A percentile compares a stretch with the other conserved stretches of the same genome.
Evolutionary conservation across 2,888 invertebrate species (phyloP).

Genomic region (Pasiphila rectangulata): DNA sequence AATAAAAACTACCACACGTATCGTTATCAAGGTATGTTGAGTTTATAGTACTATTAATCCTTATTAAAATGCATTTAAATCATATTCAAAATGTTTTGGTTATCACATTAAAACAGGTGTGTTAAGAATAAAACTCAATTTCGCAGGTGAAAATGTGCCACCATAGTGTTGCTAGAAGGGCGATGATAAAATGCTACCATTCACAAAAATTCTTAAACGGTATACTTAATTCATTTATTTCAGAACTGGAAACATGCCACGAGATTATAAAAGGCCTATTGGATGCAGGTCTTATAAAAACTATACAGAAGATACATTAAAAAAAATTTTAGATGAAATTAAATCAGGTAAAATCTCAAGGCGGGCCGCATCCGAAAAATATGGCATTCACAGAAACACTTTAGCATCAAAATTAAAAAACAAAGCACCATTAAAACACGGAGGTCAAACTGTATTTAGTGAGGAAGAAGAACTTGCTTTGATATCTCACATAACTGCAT

Average conservation of each 20-base stretch:
- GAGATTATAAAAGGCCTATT: conserved; percentile 14
- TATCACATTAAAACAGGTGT: conserved; percentile 11
- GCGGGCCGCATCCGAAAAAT: conserved; percentile 19
- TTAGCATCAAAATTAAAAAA: conserved; percentile 12
- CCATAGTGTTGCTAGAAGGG: conserved; percentile 13
- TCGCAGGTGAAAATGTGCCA: conserved; percentile 23
- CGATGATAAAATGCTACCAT: conserved; percentile 14
- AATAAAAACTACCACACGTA: conserved; percentile 7
- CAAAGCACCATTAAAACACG: conserved; percentile 16
- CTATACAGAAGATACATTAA: conserved; percentile 14
- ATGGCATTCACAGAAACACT: conserved; percentile 19
- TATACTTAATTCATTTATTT: conserved; percentile 8
- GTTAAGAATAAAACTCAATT: conserved; percentile 14
- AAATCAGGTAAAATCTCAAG: conserved; percentile 15
- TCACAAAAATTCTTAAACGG: conserved; percentile 16
- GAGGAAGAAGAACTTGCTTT: conserved; percentile 17
- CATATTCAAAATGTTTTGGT: conserved; percentile 14
- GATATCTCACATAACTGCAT: conserved; percentile 15
- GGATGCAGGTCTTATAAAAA: conserved; percentile 19
- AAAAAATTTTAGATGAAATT: conserved; percentile 17
- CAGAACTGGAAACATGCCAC: conserved; percentile 16
- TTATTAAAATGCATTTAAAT: conserved; percentile 14
- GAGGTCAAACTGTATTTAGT: conserved; percentile 19
- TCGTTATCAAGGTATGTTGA: conserved; percentile 16
- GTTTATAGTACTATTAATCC: conserved; percentile 5